These are phyloP conservation scores for Bungarus multicinctus DNA, from an alignment of 2,113 vertebrate species.

Conservation along the genomic window DNA sequence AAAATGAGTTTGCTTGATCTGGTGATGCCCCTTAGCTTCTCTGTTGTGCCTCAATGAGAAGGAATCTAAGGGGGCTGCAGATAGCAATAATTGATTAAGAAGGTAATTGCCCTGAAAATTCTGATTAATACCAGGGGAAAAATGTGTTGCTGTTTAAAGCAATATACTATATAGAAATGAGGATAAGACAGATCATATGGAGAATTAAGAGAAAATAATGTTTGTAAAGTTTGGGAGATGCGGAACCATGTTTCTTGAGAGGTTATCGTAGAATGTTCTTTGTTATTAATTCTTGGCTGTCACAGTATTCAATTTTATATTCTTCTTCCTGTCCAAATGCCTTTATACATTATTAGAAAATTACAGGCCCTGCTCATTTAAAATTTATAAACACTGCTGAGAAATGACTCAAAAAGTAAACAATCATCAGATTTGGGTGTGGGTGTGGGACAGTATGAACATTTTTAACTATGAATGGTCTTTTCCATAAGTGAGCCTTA, in stretches of 20 bases:
- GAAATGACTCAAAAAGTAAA: constrained; percentile 78
- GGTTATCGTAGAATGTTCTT: constrained; percentile 74
- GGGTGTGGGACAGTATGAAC: constrained; percentile 66
- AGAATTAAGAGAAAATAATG: constrained; percentile 71
- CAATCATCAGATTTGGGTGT: constrained; percentile 68
- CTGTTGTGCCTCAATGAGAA: constrained; percentile 71
- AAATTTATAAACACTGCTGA: constrained; percentile 83
- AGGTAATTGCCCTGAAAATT: constrained; percentile 82
- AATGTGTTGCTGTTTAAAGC: constrained; percentile 80
- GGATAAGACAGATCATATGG: constrained; percentile 67
- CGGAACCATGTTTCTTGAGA: constrained; percentile 68
- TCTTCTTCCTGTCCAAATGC: constrained; percentile 76
- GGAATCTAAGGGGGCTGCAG: constrained; percentile 72
- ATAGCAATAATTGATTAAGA: constrained; percentile 83
- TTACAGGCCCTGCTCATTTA: constrained; percentile 82
- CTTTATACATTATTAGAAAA: constrained; percentile 86
- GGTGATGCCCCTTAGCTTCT: constrained; percentile 66
- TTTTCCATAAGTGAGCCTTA: constrained; percentile 48
- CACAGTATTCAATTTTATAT: constrained; percentile 82
- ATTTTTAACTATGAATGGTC: constrained; percentile 62
- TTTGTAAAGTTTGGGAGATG: constrained; percentile 42
- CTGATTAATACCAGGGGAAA: constrained; percentile 81
- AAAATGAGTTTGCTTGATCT: constrained; percentile 59
- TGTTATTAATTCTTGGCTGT: constrained; percentile 76
- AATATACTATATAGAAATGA: constrained; percentile 74